Base-by-base conservation (phyloP, 1,140 invertebrate species). In the Nephila pilipes region DNA sequence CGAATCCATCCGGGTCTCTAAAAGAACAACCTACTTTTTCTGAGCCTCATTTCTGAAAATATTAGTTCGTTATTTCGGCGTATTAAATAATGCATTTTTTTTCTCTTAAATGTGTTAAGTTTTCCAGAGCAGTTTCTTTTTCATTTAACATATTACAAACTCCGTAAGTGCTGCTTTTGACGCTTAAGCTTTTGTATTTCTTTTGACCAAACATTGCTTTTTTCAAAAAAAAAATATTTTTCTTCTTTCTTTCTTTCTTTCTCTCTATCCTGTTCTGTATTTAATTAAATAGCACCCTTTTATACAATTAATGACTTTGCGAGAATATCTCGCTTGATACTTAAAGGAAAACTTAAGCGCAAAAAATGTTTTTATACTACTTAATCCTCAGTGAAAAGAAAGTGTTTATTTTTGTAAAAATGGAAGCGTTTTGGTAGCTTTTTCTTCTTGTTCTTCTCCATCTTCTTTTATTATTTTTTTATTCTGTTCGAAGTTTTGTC, bases 231-330 rank as follows among this genome's bases (percentile, higher is more conserved):
- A 46, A 46, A 1, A 36, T 8, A 83, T 16, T 0, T n/a, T 22
- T n/a, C 16, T n/a, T 75, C n/a, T 75, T 75, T 25, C 38, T 38
- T n/a, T 75, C n/a, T 75, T 75, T 25, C 38, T 38, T 36, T 32
- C 29, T 12, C 69, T 55, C 25, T 25, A 25, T 65, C 79, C 25
- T 80, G 63, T 79, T 87, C 65, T 29, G 91, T 87, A 80, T 93
- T 93, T 93, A 93, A 93, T 93, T 93, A 93, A 93, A 93, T 93
- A 87, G 85, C 83, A 81, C 91, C 80, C 91, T 93, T 93, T 93
- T 93, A 93, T 93, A 87, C 91, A 93, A 93, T 93, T 93, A 93
- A 93, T 93, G 91, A 93, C 91, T 93, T 93, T 87, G 46, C 83
- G 63, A 87, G 87, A 93, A 93, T 93, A 93, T 93, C 91, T 87